These are phyloP conservation scores for Mimas tiliae DNA, from an alignment of 2,888 invertebrate species.

Conservation along the genomic window DNA sequence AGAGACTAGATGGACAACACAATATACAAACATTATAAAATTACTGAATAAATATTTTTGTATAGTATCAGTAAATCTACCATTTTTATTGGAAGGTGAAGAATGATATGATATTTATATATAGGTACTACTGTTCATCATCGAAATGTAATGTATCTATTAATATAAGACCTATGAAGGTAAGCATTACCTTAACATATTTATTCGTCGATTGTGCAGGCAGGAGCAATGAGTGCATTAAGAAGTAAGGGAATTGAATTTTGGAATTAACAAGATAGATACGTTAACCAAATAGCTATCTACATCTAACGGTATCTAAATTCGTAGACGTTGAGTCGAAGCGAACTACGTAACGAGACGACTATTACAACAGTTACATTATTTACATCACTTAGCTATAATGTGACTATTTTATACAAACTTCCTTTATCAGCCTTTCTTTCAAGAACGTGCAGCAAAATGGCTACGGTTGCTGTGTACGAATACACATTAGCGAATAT, in stretches of 20 bases:
- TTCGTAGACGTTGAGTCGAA: slow-evolving; percentile 54
- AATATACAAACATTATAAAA: not conserved
- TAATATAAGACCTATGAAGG: not conserved
- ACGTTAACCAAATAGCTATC: slow-evolving; percentile 2
- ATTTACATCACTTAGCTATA: slow-evolving; percentile 61
- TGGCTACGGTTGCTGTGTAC: not conserved
- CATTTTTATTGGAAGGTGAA: slow-evolving; percentile 7
- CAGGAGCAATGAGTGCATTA: slow-evolving; percentile 40
- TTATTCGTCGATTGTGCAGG: slow-evolving; percentile 38
- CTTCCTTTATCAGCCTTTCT: slow-evolving; percentile 63
- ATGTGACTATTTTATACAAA: slow-evolving; percentile 53
- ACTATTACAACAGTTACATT: slow-evolving; percentile 53
- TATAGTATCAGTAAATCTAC: not conserved
- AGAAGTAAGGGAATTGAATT: not conserved
- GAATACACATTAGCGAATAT: not conserved
- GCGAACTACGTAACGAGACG: slow-evolving; percentile 51
- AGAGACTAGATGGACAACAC: slow-evolving; percentile 7
- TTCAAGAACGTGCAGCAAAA: slow-evolving; percentile 40
- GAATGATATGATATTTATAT: slow-evolving; percentile 3
- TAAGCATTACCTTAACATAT: too few relatives aligned
- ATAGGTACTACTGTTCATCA: not conserved
- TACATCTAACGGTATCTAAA: slow-evolving; percentile 52
- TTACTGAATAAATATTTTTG: not conserved
- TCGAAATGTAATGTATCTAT: not conserved
- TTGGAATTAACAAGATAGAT: slow-evolving; percentile 7